Evolutionary conservation across 2,797 vertebrate species (phyloP), one percentile per base, ranked within the genome.

Genomic region (Hybognathus amarus): DNA sequence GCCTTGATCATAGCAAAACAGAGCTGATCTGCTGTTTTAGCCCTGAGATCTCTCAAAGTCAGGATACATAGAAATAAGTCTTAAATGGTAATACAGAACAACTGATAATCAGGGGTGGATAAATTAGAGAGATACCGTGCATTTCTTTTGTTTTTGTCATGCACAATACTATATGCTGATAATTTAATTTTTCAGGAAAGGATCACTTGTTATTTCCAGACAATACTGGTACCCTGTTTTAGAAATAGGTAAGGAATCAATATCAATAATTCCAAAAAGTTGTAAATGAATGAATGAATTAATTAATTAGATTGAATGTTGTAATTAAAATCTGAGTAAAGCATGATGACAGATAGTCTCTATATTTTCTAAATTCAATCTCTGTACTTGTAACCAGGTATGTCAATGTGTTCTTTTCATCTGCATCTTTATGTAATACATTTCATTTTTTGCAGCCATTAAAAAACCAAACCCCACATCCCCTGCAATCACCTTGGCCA

Each of bases 171-270:
- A 40, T 42, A 47, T 18, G 9, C 18, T 54, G 42, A 71, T 70
- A 2, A 52, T 54, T 5, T 36, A 0, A 66, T 79, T n/a, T 56
- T 66, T 82, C 27, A 88, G 87, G 42, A 77, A 9, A 2, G 87
- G 80, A 42, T 13, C 87, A 36, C 18, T 73, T 54, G 18, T 88
- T 38, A 73, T 86, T 83, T 36, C 42, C 54, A 80, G 87, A 52
- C 66, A 81, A 38, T 88, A 80, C 50, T 88, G 85, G 85, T 88
- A 86, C 79, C 80, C 83, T 0, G 3, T 18, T 77, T 40, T 88
- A 61, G 67, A 33, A 47, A 68, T 88, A 73, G 73, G 85, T 88
- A 85, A 77, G 80, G 11, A 40, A 82, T 64, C 4, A 5, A 15
- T 81, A 40, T 70, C 17, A 17, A 0, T 45, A 22, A 11, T n/a